A percentile compares a stretch with the other conserved stretches of the same genome.
Conservation (phyloP, 2,113 vertebrate species). For the Pseudopodoces humilis region DNA sequence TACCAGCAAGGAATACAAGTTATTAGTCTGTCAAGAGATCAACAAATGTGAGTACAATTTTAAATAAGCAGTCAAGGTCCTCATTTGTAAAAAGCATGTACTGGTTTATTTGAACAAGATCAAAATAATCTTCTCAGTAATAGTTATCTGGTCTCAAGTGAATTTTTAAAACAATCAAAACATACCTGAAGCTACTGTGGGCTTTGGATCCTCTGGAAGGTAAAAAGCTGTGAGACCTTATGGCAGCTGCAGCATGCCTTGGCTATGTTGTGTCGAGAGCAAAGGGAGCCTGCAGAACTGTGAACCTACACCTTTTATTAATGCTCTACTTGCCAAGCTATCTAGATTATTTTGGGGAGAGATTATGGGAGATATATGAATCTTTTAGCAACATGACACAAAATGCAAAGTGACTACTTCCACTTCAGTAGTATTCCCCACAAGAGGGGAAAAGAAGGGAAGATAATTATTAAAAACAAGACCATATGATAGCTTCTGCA, state of each 20-base stretch:
- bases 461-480: neutral
- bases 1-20: neutral
- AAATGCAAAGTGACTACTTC: neutral
- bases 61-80: neutral
- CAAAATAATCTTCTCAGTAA: neutral
- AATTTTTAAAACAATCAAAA: neutral
- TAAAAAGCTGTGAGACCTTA: neutral
- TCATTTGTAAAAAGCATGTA: neutral
- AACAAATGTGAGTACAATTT: neutral
- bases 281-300: neutral
- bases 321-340: neutral
- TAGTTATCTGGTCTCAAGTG: neutral
- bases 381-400: neutral
- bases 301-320: neutral
- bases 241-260: neutral
- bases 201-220: neutral
- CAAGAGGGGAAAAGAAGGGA: neutral
- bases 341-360: neutral
- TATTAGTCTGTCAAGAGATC: neutral
- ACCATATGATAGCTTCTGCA: neutral
- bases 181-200: neutral
- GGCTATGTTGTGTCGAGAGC: neutral
- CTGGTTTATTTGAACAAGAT: neutral
- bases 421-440: neutral
- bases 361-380: neutral